Percentiles rank a stretch among this genome's conserved stretches.
Evolutionary conservation across 2,797 vertebrate species (phyloP).

Genomic region (Propithecus perrieri): DNA sequence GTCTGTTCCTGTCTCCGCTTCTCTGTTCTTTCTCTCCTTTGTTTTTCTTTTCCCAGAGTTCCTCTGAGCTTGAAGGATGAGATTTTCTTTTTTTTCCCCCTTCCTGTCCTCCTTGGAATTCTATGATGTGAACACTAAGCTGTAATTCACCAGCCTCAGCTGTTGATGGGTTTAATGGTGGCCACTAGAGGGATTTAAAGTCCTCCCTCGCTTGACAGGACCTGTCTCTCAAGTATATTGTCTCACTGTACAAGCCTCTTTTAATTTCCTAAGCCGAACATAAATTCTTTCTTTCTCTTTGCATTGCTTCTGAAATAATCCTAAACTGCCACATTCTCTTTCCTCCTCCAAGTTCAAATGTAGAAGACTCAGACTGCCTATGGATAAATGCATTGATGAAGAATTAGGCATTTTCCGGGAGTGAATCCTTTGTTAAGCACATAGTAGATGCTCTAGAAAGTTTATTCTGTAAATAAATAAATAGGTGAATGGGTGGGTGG

Average conservation of each 20-base stretch:
- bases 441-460: background rate
- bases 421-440: background rate
- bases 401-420: background rate
- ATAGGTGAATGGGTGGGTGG: background rate
- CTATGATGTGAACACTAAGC: background rate
- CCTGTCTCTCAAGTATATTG: background rate
- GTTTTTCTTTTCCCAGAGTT: background rate
- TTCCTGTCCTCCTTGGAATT: background rate
- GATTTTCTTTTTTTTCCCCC: background rate
- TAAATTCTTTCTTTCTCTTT: background rate
- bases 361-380: background rate
- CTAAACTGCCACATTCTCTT: background rate
- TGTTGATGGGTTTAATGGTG: background rate
- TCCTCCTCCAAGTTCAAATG: background rate
- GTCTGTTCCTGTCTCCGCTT: background rate
- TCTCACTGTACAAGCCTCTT: background rate
- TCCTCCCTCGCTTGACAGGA: background rate
- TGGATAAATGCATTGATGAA: background rate
- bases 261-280: background rate
- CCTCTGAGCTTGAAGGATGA: background rate
- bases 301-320: background rate
- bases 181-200: background rate
- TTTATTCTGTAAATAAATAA: background rate
- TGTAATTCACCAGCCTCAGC: background rate
- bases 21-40: background rate